Evolutionary conservation across 2,113 vertebrate species (phyloP).

Genomic region (Promerops cafer): DNA sequence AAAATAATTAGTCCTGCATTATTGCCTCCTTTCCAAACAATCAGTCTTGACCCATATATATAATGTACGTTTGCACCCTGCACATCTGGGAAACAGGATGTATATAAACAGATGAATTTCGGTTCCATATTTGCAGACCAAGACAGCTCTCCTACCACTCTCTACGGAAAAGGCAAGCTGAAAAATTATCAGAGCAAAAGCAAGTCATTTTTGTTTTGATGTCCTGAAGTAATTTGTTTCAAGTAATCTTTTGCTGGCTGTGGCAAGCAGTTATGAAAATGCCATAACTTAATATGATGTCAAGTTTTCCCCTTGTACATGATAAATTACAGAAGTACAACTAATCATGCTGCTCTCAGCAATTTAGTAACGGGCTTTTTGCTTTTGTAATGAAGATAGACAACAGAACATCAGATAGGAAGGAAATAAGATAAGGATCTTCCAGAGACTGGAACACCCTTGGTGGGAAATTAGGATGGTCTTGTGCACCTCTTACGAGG

Average conservation of each 20-base stretch:
- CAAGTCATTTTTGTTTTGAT: neutral
- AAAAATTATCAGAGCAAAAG: neutral
- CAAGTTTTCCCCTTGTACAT: neutral
- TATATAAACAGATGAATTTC: neutral
- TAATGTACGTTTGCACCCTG: conserved; percentile 72
- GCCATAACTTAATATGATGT: neutral
- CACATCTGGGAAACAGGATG: conserved; percentile 2
- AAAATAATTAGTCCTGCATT: conserved; percentile 77
- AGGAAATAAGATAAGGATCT: neutral
- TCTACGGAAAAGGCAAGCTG: neutral
- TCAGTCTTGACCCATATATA: conserved; percentile 78
- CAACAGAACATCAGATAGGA: neutral
- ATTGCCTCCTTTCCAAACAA: conserved; percentile 67
- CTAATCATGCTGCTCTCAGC: neutral
- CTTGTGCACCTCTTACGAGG: neutral
- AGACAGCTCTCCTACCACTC: neutral
- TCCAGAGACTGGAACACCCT: neutral
- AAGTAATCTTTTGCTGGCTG: neutral
- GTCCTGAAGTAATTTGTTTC: neutral
- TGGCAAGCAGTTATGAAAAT: neutral
- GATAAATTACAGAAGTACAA: neutral
- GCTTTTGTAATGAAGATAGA: neutral
- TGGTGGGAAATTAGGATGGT: neutral
- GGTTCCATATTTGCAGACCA: neutral
- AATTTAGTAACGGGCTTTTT: neutral